Conservation (phyloP, 2,888 invertebrate genomes). For the Amiota communis region DNA sequence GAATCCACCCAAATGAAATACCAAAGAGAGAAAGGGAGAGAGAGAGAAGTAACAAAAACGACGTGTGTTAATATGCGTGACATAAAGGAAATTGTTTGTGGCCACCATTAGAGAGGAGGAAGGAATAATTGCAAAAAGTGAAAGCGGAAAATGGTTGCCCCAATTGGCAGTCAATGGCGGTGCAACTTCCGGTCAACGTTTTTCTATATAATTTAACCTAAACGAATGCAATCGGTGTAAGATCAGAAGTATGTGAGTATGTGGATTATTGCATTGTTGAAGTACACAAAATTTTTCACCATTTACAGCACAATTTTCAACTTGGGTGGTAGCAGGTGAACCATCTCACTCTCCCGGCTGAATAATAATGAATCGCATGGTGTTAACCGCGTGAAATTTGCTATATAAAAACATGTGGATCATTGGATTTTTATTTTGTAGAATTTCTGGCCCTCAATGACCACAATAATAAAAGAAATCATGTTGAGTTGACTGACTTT, state of each 20-base stretch:
- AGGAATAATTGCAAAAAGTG: background rate
- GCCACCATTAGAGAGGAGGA: background rate
- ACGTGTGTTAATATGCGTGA: background rate
- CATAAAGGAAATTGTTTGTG: slow-evolving; percentile 19
- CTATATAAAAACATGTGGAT: slow-evolving; percentile 50
- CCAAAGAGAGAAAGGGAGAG: too few relatives aligned
- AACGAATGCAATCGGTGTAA: background rate
- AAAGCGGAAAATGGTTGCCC: slow-evolving; percentile 6
- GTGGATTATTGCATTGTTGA: slow-evolving; percentile 2
- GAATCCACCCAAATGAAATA: too few relatives aligned
- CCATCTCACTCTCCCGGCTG: background rate
- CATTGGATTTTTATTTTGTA: too few relatives aligned
- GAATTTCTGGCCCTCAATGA: too few relatives aligned
- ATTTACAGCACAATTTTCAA: slow-evolving; percentile 45
- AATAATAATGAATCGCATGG: background rate
- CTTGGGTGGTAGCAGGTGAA: slow-evolving; percentile 32
- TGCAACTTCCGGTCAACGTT: slow-evolving; percentile 9
- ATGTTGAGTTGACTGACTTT: too few relatives aligned
- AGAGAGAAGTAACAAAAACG: background rate
- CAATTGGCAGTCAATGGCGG: background rate
- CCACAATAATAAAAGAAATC: too few relatives aligned
- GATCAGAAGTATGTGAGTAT: background rate
- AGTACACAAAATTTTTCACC: slow-evolving; percentile 38
- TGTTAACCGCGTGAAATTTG: slow-evolving; percentile 46
- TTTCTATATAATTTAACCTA: background rate